Base-by-base conservation (phyloP, 2,888 invertebrate genomes). In the Apodemia mormo region DNA sequence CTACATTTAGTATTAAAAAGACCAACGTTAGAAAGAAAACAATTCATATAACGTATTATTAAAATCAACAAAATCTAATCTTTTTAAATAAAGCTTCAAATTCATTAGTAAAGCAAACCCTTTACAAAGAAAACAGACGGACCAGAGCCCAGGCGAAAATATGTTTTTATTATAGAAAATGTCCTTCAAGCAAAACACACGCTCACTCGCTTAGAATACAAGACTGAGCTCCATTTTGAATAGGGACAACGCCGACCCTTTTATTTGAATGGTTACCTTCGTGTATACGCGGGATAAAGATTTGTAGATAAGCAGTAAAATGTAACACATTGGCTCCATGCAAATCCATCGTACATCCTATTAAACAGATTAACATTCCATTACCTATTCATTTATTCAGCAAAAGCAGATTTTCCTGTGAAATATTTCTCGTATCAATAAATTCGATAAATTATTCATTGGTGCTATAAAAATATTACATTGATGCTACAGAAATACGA, bases 231-330 rank as follows among this genome's bases (percentile, higher is more conserved):
- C n/a, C 22, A 54, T n/a, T 54, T 67, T 33, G 30, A 33, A 65
- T 40, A 54, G 54, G 67, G 67, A 54, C 54, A 10, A 45, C 10
- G 45, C 45, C 30, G 54, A 22, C 54, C 54, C 54, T 54, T n/a
- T 54, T 7, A 54, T 54, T 10, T 12, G 45, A 45, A 45, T 45
- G 45, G 45, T 45, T 22, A 56, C 22, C 54, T 56, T n/a, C 54
- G 2, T n/a, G 54, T 56, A 64, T 37, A 45, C 45, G 10, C 45
- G 33, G 30, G 12, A 30, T 52, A 52, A 64, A 64, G 79, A 82
- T 82, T 81, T 82, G 79, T 80, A 81, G 83, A 84, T 83, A 84
- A 82, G 82, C 79, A 84, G 85, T 85, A 85, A 83, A 84, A 81
- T 78, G 78, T 82, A 80, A 83, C 81, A 79, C 78, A 77, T 12